Conservation (phyloP, 2,888 invertebrate species). For the Cybosia mesomella region DNA sequence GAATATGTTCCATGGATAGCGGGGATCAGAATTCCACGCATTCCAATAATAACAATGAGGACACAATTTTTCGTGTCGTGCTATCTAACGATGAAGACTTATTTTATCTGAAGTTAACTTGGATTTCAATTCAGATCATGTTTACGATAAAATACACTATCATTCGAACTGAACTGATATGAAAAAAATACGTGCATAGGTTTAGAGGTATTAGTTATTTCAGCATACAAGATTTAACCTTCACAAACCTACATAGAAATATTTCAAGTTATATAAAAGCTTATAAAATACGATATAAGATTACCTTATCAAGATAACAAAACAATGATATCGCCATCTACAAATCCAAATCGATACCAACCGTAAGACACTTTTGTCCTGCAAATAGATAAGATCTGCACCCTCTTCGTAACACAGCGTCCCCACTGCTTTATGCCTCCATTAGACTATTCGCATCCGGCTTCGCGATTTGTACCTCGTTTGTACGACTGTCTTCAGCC, state of each 20-base stretch:
- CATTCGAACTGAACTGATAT: too few species aligned
- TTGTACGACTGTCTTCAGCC: conserved; percentile 75
- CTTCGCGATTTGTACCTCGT: conserved; percentile 76
- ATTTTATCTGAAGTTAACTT: too few species aligned
- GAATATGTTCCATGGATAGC: too few species aligned
- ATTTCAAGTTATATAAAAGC: background rate
- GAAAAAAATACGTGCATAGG: too few species aligned
- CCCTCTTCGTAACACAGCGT: conserved; percentile 61
- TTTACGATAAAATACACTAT: too few species aligned
- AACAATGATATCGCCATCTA: conserved; percentile 55
- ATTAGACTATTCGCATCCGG: conserved; percentile 75
- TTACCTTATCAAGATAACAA: conserved; percentile 46
- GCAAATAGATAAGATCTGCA: conserved; percentile 73
- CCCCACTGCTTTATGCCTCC: conserved; percentile 77
- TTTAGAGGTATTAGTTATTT: background rate
- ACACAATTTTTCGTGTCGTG: too few species aligned
- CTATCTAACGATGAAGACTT: too few species aligned
- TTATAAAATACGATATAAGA: background rate
- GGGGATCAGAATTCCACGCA: too few species aligned
- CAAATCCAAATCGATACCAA: conserved; percentile 59
- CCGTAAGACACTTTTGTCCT: conserved; percentile 55
- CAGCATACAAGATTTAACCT: background rate
- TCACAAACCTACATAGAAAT: background rate
- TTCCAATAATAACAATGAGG: too few species aligned
- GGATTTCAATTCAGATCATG: too few species aligned